Conservation (phyloP, 2,888 invertebrate genomes). For the Lasioglossum vierecki region DNA sequence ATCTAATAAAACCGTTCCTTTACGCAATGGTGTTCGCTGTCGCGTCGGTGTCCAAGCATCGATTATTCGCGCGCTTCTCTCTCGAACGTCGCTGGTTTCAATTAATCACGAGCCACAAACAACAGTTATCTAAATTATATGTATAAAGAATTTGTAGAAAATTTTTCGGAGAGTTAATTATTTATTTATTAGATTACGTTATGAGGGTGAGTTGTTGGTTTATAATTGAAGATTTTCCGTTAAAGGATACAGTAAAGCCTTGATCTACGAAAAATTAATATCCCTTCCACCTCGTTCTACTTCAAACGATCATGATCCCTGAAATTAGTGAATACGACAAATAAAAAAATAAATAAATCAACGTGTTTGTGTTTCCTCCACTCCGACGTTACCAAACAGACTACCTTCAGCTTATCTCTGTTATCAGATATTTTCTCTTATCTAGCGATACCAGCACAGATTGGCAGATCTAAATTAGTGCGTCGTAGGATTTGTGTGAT, state of each 20-base stretch:
- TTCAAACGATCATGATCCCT: background rate
- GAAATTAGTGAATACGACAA: background rate
- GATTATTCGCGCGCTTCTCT: constrained; percentile 16
- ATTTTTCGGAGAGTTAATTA: background rate
- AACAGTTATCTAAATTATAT: background rate
- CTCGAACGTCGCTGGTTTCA: constrained; percentile 14
- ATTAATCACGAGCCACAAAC: background rate
- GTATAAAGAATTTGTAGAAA: background rate
- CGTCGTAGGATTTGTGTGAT: background rate
- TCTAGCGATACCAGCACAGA: background rate
- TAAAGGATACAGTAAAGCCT: too few species aligned
- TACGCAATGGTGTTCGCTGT: constrained; percentile 44
- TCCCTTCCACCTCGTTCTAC: background rate
- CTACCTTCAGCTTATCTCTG: background rate
- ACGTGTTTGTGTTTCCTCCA: background rate
- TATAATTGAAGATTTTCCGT: too few species aligned
- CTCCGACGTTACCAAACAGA: background rate
- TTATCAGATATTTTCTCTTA: constrained; percentile 24
- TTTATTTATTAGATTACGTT: too few species aligned
- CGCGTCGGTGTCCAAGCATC: constrained; percentile 8
- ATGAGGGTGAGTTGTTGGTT: too few species aligned
- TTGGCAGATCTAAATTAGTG: background rate
- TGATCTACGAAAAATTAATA: too few species aligned
- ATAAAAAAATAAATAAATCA: background rate
- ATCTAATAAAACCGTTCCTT: constrained; percentile 55